Conservation (phyloP, 2,113 vertebrate genomes). For the Nothobranchius furzeri region DNA sequence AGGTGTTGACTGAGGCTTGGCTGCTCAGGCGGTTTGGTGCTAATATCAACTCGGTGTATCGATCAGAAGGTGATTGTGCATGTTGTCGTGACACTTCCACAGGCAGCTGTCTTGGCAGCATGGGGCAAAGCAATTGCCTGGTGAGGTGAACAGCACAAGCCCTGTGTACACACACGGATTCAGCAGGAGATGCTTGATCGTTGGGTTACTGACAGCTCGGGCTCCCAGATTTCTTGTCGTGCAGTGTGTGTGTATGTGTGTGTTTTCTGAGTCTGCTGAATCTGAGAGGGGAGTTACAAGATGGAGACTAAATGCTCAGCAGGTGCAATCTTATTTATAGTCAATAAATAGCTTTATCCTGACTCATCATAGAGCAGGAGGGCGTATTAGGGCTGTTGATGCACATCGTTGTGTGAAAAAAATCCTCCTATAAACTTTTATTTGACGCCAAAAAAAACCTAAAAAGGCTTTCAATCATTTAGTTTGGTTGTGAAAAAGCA, state of each 20-base stretch:
- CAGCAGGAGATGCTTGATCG: slow-evolving; percentile 32
- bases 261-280: slow-evolving; percentile 14
- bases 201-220: slow-evolving; percentile 56
- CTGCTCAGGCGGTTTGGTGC: slow-evolving; percentile 16
- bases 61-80: slow-evolving; percentile 39
- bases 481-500: slow-evolving; percentile 24
- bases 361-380: slow-evolving; percentile 59
- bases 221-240: slow-evolving; percentile 41
- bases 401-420: slow-evolving; percentile 25
- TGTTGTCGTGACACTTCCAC: slow-evolving; percentile 45
- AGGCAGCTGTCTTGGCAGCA: slow-evolving; percentile 43
- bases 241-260: slow-evolving; percentile 9
- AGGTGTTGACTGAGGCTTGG: slow-evolving; percentile 9
- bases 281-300: slow-evolving; percentile 16
- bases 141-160: slow-evolving; percentile 31
- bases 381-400: slow-evolving; percentile 41
- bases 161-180: slow-evolving; percentile 19
- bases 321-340: slow-evolving; percentile 65
- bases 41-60: slow-evolving; percentile 34
- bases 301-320: slow-evolving; percentile 24
- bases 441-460: slow-evolving; percentile 7
- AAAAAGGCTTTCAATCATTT: slow-evolving; percentile 49
- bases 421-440: slow-evolving; percentile 22
- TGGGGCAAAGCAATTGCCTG: slow-evolving; percentile 39
- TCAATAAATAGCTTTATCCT: slow-evolving; percentile 61